Evolutionary conservation across 2,797 vertebrate species (phyloP).

Genomic region (Eulemur rubriventer): DNA sequence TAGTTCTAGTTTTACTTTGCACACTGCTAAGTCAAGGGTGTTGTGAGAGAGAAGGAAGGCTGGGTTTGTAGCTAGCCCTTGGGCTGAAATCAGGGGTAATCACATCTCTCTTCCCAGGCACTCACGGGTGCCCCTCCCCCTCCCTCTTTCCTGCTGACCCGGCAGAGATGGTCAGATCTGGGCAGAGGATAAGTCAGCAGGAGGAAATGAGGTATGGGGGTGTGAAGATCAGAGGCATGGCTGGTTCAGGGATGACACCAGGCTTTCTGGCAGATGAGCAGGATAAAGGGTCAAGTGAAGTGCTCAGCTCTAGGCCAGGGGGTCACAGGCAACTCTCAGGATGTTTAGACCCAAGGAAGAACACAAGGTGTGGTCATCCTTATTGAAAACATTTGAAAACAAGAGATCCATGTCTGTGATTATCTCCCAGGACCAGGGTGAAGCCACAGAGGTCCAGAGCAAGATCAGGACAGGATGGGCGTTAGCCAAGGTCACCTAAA

Average conservation of each 20-base stretch:
- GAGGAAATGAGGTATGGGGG: not conserved
- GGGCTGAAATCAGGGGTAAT: not conserved
- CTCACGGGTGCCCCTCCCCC: not conserved
- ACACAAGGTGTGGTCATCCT: not conserved
- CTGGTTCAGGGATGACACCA: not conserved
- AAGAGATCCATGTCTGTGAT: not conserved
- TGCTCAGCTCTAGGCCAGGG: not conserved
- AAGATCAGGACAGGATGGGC: not conserved
- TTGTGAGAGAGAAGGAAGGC: not conserved
- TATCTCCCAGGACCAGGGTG: not conserved
- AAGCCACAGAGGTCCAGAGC: not conserved
- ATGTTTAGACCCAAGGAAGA: not conserved
- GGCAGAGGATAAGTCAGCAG: not conserved
- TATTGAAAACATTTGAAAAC: not conserved
- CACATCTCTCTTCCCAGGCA: not conserved
- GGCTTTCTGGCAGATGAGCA: not conserved
- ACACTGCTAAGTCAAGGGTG: not conserved
- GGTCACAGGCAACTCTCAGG: not conserved
- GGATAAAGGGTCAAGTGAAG: not conserved
- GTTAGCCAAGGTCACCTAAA: not conserved
- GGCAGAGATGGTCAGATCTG: not conserved
- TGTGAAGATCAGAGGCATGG: not conserved
- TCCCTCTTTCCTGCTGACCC: constrained; percentile 1
- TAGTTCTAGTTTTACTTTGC: not conserved
- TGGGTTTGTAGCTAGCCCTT: not conserved